These are phyloP conservation scores for Delphinus delphis DNA, from an alignment of 2,113 vertebrate species.

Conservation along the genomic window DNA sequence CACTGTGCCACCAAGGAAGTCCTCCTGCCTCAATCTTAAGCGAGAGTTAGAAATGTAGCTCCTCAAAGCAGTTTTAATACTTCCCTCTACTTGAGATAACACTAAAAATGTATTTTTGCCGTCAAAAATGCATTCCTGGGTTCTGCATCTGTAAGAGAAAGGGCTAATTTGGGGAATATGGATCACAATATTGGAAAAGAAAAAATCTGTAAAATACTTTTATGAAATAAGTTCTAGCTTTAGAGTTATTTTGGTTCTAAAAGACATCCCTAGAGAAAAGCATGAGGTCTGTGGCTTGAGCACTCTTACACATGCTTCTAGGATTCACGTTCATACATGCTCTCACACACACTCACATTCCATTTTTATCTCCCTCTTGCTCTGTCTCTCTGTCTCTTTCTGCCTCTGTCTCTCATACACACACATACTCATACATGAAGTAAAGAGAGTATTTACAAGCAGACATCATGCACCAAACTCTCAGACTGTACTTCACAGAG, in stretches of 20 bases:
- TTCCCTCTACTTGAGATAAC: background rate
- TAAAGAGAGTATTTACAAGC: background rate
- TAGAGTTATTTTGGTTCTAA: background rate
- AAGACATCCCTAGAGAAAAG: background rate
- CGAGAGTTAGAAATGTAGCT: background rate
- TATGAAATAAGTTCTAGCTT: background rate
- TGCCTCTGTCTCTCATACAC: too few species aligned
- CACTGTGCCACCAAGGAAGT: too few species aligned
- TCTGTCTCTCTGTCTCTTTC: background rate
- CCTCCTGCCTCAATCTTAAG: background rate
- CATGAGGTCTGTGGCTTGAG: background rate
- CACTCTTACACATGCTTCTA: background rate
- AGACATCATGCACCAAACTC: background rate
- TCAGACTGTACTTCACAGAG: background rate
- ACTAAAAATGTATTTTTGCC: background rate
- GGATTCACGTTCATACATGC: background rate
- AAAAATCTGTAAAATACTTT: background rate
- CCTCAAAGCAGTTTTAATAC: background rate
- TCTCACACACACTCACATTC: background rate
- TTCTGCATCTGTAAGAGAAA: conserved; percentile 5
- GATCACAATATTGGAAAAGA: background rate
- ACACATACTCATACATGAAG: background rate
- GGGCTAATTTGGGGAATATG: background rate
- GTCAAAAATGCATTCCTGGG: background rate
- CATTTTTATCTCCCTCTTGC: background rate